These are phyloP conservation scores for Agriopis marginaria DNA, from an alignment of 2,888 invertebrate species.

Conservation along the genomic window DNA sequence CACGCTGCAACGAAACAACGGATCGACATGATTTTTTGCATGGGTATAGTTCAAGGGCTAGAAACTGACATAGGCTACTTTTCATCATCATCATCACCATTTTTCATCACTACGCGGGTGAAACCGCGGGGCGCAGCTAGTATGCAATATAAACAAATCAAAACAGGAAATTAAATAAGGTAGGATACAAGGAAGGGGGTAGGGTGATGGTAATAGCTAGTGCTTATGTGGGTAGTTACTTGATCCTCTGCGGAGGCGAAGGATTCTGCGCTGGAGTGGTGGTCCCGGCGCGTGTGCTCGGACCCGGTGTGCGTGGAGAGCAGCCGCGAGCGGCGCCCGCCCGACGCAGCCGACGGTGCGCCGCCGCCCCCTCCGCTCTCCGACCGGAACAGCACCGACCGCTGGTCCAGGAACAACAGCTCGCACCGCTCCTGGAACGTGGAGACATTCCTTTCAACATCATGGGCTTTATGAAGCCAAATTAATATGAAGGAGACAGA, in stretches of 20 bases:
- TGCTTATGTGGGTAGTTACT: constrained; percentile 66
- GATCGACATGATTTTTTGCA: too few species aligned
- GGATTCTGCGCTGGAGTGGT: constrained; percentile 96
- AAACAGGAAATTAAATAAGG: too few species aligned
- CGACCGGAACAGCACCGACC: constrained; percentile 94
- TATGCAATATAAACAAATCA: too few species aligned
- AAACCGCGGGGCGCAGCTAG: too few species aligned
- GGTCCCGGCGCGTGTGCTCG: constrained; percentile 82
- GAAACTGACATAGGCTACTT: too few species aligned
- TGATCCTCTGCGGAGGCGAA: constrained; percentile 98
- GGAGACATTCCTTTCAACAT: neutral
- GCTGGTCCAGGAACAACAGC: constrained; percentile 94
- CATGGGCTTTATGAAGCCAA: neutral
- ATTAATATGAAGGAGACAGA: too few species aligned
- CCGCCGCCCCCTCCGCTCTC: constrained; percentile 89
- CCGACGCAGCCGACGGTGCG: constrained; percentile 56
- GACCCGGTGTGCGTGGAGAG: constrained; percentile 79
- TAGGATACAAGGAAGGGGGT: too few species aligned
- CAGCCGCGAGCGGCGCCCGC: constrained; percentile 70
- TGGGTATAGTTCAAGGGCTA: too few species aligned
- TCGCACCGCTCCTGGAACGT: constrained; percentile 93
- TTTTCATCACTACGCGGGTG: too few species aligned
- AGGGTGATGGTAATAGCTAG: too few species aligned
- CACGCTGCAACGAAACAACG: too few species aligned
- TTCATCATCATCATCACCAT: too few species aligned